Percentiles rank a stretch among this genome's conserved stretches.
phyloP scores from a whole-genome alignment of 2,797 vertebrate genomes.

The Enteromius anoplus region DNA sequence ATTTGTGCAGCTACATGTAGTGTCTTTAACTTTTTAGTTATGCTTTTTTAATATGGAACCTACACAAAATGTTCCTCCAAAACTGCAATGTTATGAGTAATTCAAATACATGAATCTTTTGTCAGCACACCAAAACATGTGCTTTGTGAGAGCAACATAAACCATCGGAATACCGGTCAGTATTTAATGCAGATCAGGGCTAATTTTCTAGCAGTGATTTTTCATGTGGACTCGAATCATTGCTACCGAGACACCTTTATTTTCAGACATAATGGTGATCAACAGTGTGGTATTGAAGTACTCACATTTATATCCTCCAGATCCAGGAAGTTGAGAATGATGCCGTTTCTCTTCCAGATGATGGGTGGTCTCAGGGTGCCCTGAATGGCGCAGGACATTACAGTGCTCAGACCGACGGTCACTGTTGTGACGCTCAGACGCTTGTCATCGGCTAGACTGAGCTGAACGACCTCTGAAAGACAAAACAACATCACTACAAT shows the following conservation, averaged over 20 bases:
- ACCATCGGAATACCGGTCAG: not conserved
- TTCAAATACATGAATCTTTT: not conserved
- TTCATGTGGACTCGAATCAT: not conserved
- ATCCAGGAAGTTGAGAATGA: conserved; percentile 90
- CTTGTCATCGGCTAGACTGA: conserved; percentile 87
- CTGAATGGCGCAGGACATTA: conserved; percentile 87
- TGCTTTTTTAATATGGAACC: too few species aligned
- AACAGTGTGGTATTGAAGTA: conserved; percentile 31
- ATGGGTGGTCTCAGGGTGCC: conserved; percentile 89
- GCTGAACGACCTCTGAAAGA: conserved; percentile 87
- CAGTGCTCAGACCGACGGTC: conserved; percentile 89
- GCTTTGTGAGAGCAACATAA: not conserved
- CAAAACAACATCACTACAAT: not conserved
- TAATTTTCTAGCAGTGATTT: not conserved
- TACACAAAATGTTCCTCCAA: too few species aligned
- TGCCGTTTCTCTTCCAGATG: conserved; percentile 91
- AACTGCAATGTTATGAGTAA: not conserved
- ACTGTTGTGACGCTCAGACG: conserved; percentile 83
- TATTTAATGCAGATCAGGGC: not conserved
- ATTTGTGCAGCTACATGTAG: too few species aligned
- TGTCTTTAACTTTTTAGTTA: too few species aligned
- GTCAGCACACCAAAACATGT: not conserved
- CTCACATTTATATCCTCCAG: conserved; percentile 95
- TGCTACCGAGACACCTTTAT: not conserved
- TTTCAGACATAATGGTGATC: not conserved